Conservation (phyloP, 2,113 vertebrate genomes). For the Egretta garzetta region DNA sequence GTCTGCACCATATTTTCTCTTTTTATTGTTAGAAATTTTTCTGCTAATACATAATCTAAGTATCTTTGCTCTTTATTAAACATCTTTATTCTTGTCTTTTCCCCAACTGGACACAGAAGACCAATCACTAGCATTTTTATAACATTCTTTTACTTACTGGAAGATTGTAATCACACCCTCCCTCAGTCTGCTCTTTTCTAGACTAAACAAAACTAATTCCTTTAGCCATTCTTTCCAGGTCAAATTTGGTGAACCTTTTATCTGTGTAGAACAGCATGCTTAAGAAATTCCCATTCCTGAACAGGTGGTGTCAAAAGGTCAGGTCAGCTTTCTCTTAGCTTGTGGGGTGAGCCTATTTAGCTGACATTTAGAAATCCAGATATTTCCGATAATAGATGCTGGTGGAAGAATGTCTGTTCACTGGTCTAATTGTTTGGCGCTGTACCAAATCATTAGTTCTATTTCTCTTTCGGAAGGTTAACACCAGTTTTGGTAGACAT, state of each 20-base stretch:
- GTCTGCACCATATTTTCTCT: background rate
- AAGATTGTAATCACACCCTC: constrained; percentile 57
- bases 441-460: constrained; percentile 26
- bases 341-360: background rate
- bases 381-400: constrained; percentile 16
- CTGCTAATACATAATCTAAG: background rate
- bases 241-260: constrained; percentile 50
- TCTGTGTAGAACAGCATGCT: background rate
- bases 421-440: background rate
- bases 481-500: background rate
- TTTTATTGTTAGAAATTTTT: background rate
- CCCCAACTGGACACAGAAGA: background rate
- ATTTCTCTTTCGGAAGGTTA: constrained; percentile 9
- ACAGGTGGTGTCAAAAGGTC: constrained; percentile 52
- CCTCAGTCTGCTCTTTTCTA: constrained; percentile 20
- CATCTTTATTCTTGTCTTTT: background rate
- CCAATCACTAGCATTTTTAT: background rate
- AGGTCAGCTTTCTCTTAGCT: background rate
- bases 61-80: background rate
- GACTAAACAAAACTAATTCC: constrained; percentile 62
- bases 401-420: background rate
- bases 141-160: background rate
- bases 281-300: constrained; percentile 19
- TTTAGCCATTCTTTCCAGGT: constrained; percentile 61
- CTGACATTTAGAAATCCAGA: constrained; percentile 29